Evolutionary conservation across 2,888 invertebrate species (phyloP), one percentile per base, ranked within the genome.

Genomic region (Drosophila falleni): DNA sequence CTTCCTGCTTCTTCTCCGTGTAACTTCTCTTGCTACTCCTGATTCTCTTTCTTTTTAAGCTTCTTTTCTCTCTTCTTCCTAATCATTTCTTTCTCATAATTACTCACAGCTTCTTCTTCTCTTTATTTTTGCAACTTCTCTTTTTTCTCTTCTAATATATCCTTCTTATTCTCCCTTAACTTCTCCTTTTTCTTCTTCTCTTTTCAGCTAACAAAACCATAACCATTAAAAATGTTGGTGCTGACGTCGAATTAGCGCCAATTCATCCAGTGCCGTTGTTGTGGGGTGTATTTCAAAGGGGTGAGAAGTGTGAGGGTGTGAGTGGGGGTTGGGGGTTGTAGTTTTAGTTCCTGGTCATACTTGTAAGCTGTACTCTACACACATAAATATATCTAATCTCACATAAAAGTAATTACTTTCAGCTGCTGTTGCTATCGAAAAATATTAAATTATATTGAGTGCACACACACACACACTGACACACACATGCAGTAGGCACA

Each of bases 361-460:
- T 37, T n/a, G 37, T 37, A 73, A 77, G 74, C 72, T 59, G 31
- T 9, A 13, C 39, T 55, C 37, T 13, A 58, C 69, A 61, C 73
- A 80, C 80, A 89, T 80, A 84, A 88, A 84, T 88, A 86, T 86
- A 81, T 88, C 84, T 89, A 85, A 85, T 87, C 85, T 85, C 85
- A 70, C 81, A 87, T 79, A 61, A 87, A 85, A 89, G 85, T 85
- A 85, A 85, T 85, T 85, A 85, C 85, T 89, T 85, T 85, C 85
- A 85, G 89, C 89, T 85, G 85, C 77, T 83, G 84, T 80, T 86
- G 81, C 84, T 89, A 85, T 84, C 84, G 84, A 84, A 77, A 85
- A 89, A 87, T 85, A 85, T 89, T 84, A 85, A 85, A 85, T 85
- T 85, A 89, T 85, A 89, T 85, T 89, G 85, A 89, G 89, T 84